A percentile compares a stretch with the other conserved stretches of the same genome.
Evolutionary conservation across 2,113 vertebrate species (phyloP).

Genomic region (Tachysurus vachellii): DNA sequence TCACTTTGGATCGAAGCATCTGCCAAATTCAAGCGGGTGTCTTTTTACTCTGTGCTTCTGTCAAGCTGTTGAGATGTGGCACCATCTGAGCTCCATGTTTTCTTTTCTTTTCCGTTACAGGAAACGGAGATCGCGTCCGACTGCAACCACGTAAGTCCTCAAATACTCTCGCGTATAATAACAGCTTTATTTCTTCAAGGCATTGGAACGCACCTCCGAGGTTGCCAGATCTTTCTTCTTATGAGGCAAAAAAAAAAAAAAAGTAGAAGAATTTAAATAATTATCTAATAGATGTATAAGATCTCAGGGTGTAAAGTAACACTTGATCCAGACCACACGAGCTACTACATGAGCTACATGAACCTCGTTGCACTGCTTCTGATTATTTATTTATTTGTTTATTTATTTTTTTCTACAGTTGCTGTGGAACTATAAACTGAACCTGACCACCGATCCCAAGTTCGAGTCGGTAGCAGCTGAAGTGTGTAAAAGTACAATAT

Average conservation of each 20-base stretch:
- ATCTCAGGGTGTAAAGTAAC: neutral
- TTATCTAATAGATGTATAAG: neutral
- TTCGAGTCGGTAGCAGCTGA: conserved; percentile 88
- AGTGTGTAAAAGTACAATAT: conserved; percentile 85
- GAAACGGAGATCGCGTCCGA: conserved; percentile 89
- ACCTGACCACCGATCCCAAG: conserved; percentile 86
- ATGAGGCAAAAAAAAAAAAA: neutral
- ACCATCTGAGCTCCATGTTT: neutral
- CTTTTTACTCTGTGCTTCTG: neutral
- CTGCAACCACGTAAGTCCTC: conserved; percentile 95
- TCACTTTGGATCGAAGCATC: neutral
- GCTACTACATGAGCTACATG: no score
- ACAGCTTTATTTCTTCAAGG: neutral
- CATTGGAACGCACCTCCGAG: no score
- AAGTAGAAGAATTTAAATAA: neutral
- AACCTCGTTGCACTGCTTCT: neutral
- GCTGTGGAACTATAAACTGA: conserved; percentile 89
- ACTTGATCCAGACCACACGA: neutral
- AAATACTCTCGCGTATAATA: conserved; percentile 11
- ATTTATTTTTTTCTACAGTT: conserved; percentile 66
- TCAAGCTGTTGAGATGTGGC: neutral
- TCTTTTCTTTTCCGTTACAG: conserved; percentile 66
- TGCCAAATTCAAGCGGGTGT: neutral
- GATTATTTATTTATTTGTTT: no score
- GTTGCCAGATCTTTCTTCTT: neutral